Percentiles rank a stretch among this genome's conserved stretches.
phyloP scores from a whole-genome alignment of 2,113 vertebrate species.

The Aphelocoma coerulescens region DNA sequence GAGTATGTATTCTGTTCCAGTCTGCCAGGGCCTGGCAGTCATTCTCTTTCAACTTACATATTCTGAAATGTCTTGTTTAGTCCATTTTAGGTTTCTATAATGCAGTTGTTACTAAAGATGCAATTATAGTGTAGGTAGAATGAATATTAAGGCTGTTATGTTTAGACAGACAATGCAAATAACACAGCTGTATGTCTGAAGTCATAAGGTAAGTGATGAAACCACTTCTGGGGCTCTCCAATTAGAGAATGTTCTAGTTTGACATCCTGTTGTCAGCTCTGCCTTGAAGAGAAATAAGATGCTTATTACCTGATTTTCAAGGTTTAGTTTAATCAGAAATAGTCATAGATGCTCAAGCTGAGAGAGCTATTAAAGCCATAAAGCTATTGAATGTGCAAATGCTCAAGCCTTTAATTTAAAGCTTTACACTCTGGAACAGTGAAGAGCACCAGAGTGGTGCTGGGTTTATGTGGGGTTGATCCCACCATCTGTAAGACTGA shows the following conservation, averaged over 20 bases:
- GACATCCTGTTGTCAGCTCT: not conserved
- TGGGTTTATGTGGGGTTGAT: not conserved
- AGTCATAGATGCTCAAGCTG: not conserved
- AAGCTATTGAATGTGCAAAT: not conserved
- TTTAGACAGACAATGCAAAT: not conserved
- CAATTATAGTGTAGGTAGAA: not conserved
- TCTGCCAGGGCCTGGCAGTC: not conserved
- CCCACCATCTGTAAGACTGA: not conserved
- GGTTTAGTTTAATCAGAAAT: not conserved
- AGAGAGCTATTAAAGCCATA: not conserved
- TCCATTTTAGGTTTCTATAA: not conserved
- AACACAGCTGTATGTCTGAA: not conserved
- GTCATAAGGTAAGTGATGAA: not conserved
- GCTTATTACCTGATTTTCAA: not conserved
- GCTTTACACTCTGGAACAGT: not conserved
- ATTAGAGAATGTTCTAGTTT: not conserved
- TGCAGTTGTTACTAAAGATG: not conserved
- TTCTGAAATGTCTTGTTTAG: not conserved
- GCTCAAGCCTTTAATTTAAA: not conserved
- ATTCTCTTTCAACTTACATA: not conserved
- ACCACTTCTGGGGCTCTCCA: not conserved
- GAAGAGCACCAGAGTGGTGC: not conserved
- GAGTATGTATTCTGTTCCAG: not conserved
- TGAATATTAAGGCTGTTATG: not conserved
- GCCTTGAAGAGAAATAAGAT: not conserved